These are phyloP conservation scores for Oscheius sp. DNA, from an alignment of 2,888 invertebrate genomes.

Conservation along the genomic window DNA sequence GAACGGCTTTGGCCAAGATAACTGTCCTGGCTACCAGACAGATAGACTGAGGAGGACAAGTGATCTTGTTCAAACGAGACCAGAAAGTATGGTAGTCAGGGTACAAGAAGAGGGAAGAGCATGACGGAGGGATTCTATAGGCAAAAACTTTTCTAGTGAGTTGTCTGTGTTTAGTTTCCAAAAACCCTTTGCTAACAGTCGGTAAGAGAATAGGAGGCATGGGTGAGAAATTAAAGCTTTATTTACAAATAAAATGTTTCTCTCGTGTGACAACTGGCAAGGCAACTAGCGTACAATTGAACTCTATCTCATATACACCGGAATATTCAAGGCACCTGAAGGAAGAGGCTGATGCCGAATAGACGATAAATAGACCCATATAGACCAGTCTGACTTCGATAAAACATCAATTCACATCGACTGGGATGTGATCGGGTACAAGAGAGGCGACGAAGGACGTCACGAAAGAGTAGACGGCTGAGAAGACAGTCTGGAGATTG, in stretches of 20 bases:
- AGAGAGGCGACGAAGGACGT: conserved; percentile 92
- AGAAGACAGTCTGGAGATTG: conserved; percentile 81
- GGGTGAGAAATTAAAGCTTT: background rate
- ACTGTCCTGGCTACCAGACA: too few relatives aligned
- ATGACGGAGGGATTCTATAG: too few relatives aligned
- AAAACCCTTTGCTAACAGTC: too few relatives aligned
- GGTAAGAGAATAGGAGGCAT: background rate
- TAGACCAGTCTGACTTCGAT: background rate
- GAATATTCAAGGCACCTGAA: conserved; percentile 12
- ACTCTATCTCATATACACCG: conserved; percentile 10
- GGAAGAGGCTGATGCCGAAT: conserved; percentile 1
- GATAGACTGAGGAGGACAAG: too few relatives aligned
- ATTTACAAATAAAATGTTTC: background rate
- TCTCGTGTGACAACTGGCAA: background rate
- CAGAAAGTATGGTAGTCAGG: too few relatives aligned
- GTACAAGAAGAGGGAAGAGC: too few relatives aligned
- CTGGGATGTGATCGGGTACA: conserved; percentile 83
- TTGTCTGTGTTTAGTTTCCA: too few relatives aligned
- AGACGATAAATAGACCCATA: conserved; percentile 19
- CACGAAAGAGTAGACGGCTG: conserved; percentile 85
- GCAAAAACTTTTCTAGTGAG: too few relatives aligned
- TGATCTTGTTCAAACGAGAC: too few relatives aligned
- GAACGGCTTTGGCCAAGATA: too few relatives aligned
- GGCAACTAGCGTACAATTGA: conserved; percentile 12
- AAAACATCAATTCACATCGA: conserved; percentile 70